Conservation (phyloP, 2,888 invertebrate species). For the Hemicrepidius hirtus region DNA sequence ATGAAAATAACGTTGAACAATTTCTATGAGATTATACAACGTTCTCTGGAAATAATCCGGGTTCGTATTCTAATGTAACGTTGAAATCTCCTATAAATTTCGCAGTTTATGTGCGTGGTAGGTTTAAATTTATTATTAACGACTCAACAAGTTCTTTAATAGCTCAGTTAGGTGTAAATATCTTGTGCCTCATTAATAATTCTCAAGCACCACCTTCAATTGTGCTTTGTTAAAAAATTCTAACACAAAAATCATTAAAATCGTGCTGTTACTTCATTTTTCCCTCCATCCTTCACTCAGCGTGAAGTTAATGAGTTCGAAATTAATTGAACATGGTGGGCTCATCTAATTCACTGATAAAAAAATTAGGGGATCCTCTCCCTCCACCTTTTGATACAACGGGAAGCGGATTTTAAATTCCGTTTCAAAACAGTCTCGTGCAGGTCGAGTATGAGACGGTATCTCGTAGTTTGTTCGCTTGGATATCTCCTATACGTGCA, state of each 20-base stretch:
- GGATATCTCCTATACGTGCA: constrained; percentile 26
- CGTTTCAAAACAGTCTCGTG: constrained; percentile 49
- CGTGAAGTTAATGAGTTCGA: constrained; percentile 13
- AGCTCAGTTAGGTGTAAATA: neutral
- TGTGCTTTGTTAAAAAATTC: neutral
- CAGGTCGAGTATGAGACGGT: constrained; percentile 28
- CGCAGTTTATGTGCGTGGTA: neutral
- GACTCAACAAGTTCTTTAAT: neutral
- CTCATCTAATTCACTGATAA: constrained; percentile 19
- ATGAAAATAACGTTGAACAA: too few relatives aligned
- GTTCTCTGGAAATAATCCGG: neutral
- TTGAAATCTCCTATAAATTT: constrained; percentile 29
- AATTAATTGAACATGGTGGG: constrained; percentile 9
- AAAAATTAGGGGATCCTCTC: constrained; percentile 49
- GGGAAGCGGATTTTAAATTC: constrained; percentile 49
- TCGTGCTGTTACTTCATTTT: neutral
- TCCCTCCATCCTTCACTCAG: constrained; percentile 3
- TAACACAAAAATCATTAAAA: neutral
- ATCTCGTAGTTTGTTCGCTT: constrained; percentile 10
- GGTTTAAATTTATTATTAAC: constrained; percentile 16
- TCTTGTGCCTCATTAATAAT: neutral
- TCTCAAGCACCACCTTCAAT: neutral
- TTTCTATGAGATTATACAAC: too few relatives aligned
- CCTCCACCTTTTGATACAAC: constrained; percentile 38
- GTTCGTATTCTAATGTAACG: constrained; percentile 5